Evolutionary conservation across 2,888 invertebrate genomes (phyloP), one percentile per base, ranked within the genome.

Genomic region (Mythimna pallens): DNA sequence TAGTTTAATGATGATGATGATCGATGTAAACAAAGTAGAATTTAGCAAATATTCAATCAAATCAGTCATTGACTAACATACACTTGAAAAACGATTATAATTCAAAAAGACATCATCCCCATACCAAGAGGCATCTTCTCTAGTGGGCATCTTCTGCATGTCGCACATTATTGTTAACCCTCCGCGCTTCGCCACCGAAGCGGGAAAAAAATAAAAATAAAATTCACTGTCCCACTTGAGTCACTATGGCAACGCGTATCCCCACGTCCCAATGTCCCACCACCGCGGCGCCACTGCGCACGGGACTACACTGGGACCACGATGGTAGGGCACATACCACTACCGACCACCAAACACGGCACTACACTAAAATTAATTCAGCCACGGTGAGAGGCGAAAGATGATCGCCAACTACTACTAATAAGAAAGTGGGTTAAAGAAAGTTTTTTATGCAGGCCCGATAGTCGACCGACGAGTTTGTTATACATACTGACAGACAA

Each of bases 341-440:
- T 92, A 89, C 89, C 90, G 91, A 91, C 92, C 92, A 94, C 93
- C 93, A 91, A 88, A 92, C 94, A 91, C 92, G 85, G 87, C 92
- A 93, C 92, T 89, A 91, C 94, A 95, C 95, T 95, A 93, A 93
- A 92, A 91, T 91, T 90, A 90, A 91, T 89, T 90, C 92, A 89
- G 82, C 89, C 81, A 85, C 87, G 87, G 94, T 92, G 93, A 95
- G 94, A 94, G 94, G 94, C 93, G 91, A 94, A 92, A 94, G 94
- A 94, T 93, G 92, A 90, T 93, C 91, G 92, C 89, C 88, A 89
- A 90, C 87, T 74, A 84, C 86, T 86, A 87, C 91, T 88, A 89
- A 89, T 90, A 93, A 93, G 96, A 96, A 96, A 96, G 96, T 96
- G 92, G 96, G 96, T 95, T 96, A 95, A 96, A 95, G 96, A 96